Evolutionary conservation across 2,113 vertebrate genomes (phyloP), one percentile per base, ranked within the genome.

Genomic region (Ciconia stormi): DNA sequence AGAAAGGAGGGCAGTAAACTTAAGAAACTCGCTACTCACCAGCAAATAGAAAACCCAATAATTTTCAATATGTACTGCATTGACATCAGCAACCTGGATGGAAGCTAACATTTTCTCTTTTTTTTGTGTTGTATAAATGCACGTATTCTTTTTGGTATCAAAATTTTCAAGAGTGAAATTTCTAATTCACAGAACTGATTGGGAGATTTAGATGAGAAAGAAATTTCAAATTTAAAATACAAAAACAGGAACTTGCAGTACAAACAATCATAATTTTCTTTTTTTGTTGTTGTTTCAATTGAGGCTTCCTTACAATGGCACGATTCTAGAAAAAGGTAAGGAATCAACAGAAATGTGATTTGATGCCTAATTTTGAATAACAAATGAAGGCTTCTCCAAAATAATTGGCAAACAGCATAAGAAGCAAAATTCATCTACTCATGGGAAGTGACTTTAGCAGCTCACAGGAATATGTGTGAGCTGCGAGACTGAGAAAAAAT

Each of bases 171-270:
- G 9, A 82, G 5, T 78, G 17, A 77, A 27, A 78, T 74, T 85
- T 77, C 13, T 44, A 63, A 30, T 79, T 71, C 9, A 55, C 18
- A 90, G 11, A 67, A 2, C 1, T 50, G 13, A 55, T 61, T 47
- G 13, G 16, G 22, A 92, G 9, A 47, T 47, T 38, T 42, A 58
- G 22, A 76, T 59, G 9, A 58, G 56, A 49, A 76, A 70, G 3
- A 38, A 21, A 36, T 63, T 56, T 63, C 17, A 63, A 84, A 73
- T 34, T 56, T 63, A 76, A 82, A 88, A 62, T 36, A 42, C 17
- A 40, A 58, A 66, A 5, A 0, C 6, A 27, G 12, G 13, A 81
- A 81, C 6, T 38, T 52, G 2, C 5, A 42, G 3, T 76, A 47
- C 1, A 79, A 59, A 46, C 21, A 13, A 3, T 2, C 6, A 9